phyloP scores from a whole-genome alignment of 2,113 vertebrate species.

The Chloroceryle aenea region DNA sequence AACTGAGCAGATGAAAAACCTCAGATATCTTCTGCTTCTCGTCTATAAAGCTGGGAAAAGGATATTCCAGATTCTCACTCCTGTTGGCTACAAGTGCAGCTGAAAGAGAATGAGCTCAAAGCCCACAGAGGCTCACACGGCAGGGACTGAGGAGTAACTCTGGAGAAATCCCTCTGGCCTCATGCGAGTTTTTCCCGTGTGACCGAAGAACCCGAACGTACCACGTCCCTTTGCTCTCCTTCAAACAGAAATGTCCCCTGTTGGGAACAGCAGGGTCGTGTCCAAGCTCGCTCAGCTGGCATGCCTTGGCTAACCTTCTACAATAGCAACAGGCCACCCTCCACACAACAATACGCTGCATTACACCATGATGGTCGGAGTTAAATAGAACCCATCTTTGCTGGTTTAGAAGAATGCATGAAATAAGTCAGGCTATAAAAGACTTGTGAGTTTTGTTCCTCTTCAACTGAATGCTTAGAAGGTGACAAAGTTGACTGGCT shows the following conservation, averaged over 20 bases:
- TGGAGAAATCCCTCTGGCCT: neutral
- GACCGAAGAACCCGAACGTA: too few species aligned
- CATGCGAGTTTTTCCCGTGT: rapidly evolving
- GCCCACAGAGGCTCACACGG: rapidly evolving
- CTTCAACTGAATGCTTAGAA: neutral
- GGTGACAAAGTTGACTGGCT: neutral
- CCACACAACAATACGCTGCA: rapidly evolving
- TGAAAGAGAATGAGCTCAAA: rapidly evolving
- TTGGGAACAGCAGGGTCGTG: neutral
- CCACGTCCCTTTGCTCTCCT: neutral
- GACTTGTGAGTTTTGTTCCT: neutral
- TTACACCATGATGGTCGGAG: neutral
- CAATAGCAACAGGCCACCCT: neutral
- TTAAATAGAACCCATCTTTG: neutral
- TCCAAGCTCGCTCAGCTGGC: neutral
- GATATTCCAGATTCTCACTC: rapidly evolving
- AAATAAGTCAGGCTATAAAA: neutral
- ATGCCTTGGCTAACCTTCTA: neutral
- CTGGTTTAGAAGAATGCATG: neutral
- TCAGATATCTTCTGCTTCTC: neutral
- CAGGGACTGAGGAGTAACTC: rapidly evolving
- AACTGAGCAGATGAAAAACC: neutral
- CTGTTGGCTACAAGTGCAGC: neutral
- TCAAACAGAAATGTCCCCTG: neutral
- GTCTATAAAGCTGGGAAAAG: neutral